A percentile compares a stretch with the other conserved stretches of the same genome.
These are phyloP conservation scores for Pteronura brasiliensis DNA, from an alignment of 2,113 vertebrate species.

Conservation along the genomic window DNA sequence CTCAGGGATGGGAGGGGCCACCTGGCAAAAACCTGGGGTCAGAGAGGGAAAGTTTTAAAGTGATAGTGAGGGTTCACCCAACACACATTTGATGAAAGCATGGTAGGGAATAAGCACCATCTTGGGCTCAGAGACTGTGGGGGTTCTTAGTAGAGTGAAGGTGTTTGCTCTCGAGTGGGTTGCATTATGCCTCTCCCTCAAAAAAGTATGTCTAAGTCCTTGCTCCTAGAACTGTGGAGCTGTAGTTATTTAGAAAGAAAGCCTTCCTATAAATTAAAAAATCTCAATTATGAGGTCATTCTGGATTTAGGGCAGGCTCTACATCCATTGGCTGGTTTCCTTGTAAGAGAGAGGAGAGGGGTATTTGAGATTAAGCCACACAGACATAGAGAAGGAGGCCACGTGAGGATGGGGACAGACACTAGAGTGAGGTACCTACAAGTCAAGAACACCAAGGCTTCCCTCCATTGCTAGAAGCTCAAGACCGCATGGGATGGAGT, in stretches of 20 bases:
- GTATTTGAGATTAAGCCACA: neutral
- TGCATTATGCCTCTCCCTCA: rapidly evolving
- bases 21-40: neutral
- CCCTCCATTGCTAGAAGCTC: no score
- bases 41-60: neutral
- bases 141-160: neutral
- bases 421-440: rapidly evolving
- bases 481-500: rapidly evolving
- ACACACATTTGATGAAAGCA: neutral
- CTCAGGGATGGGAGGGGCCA: neutral
- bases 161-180: neutral
- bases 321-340: neutral
- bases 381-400: neutral
- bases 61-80: neutral
- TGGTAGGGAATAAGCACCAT: neutral
- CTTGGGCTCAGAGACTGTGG: neutral
- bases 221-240: neutral
- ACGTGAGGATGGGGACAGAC: neutral
- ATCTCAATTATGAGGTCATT: neutral
- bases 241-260: neutral
- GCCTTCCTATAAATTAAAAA: neutral
- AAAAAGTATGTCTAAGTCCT: neutral
- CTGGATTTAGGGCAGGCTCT: neutral
- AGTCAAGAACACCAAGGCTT: no score
- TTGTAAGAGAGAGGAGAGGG: neutral